These are phyloP conservation scores for Eupleurogrammus muticus DNA, from an alignment of 2,797 vertebrate genomes.

Conservation along the genomic window DNA sequence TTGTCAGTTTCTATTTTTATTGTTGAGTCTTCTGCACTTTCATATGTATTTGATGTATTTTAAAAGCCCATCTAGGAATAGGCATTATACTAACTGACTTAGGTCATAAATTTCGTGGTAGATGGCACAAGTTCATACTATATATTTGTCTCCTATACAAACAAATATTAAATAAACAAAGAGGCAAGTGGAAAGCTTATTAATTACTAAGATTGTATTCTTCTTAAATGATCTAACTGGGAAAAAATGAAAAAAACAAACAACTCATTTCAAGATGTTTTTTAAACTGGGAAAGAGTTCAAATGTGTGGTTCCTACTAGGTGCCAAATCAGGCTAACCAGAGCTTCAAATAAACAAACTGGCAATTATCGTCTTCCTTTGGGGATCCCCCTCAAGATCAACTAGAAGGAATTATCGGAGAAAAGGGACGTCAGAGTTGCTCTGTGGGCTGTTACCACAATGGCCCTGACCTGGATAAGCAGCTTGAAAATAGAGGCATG, in stretches of 20 bases:
- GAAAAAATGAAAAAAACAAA: not conserved
- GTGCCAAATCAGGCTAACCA: conserved; percentile 10
- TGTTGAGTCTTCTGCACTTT: too few species aligned
- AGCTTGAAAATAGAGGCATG: conserved; percentile 38
- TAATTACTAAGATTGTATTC: not conserved
- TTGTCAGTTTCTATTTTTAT: not conserved
- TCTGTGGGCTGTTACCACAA: conserved; percentile 6
- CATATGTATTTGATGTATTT: too few species aligned
- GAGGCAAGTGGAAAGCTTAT: not conserved
- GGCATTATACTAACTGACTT: too few species aligned
- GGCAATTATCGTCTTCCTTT: conserved; percentile 15
- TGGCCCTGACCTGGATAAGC: conserved; percentile 35
- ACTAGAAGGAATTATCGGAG: conserved; percentile 6
- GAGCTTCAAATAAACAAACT: conserved; percentile 33
- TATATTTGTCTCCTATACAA: too few species aligned
- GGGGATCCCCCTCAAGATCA: conserved; percentile 1
- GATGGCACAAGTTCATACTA: too few species aligned
- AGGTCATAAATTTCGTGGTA: too few species aligned
- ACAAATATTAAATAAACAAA: too few species aligned
- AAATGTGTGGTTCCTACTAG: conserved; percentile 1
- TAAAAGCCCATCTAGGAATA: too few species aligned
- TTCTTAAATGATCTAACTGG: conserved; percentile 1
- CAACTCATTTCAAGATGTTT: not conserved
- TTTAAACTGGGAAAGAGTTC: not conserved
- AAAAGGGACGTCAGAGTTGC: conserved; percentile 5